Evolutionary conservation across 2,797 vertebrate genomes (phyloP), one percentile per base, ranked within the genome.

Genomic region (Chromobotia macracanthus): DNA sequence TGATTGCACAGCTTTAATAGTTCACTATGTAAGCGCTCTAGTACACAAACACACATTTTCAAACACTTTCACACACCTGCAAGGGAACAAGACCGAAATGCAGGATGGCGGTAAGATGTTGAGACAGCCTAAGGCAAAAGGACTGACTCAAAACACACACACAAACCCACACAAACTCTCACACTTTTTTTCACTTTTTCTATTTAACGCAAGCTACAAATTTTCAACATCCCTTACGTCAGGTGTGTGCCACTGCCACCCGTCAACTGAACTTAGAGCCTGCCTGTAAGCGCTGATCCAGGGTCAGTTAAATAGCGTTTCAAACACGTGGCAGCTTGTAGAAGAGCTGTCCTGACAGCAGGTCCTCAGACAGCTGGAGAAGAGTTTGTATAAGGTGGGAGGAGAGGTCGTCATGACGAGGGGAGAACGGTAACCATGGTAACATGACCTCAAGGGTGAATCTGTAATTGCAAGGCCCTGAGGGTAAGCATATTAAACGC

Each of bases 381-480:
- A 15, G 7, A 16, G 28, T n/a, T 60, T 10, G 31, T 10, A 8
- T 8, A 2, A 16, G 31, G 44, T 25, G 46, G 44, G 75, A 70
- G 75, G 66, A 15, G 25, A 50, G 18, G 28, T 70, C 28, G 58
- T 51, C 9, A 38, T 72, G 69, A 63, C 2, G 3, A 82, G 69
- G 69, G 48, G 61, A 21, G 60, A 78, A 31, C 21, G 44, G 73
- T 85, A 72, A 71, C 79, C 75, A 85, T 83, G 64, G 79, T 48
- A 71, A 84, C 72, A 72, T 80, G 73, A 82, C 79, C 84, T 83
- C 82, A 67, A 75, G 80, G 82, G 46, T 80, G 77, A 63, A 77
- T 75, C 55, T 74, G 70, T 83, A 82, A 85, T 82, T 75, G 35
- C 15, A 1, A 53, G 75, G 61, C 65, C 82, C 75, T 15, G 41